Evolutionary conservation across 2,888 invertebrate genomes (phyloP), one percentile per base, ranked within the genome.

Genomic region (Acleris holmiana): DNA sequence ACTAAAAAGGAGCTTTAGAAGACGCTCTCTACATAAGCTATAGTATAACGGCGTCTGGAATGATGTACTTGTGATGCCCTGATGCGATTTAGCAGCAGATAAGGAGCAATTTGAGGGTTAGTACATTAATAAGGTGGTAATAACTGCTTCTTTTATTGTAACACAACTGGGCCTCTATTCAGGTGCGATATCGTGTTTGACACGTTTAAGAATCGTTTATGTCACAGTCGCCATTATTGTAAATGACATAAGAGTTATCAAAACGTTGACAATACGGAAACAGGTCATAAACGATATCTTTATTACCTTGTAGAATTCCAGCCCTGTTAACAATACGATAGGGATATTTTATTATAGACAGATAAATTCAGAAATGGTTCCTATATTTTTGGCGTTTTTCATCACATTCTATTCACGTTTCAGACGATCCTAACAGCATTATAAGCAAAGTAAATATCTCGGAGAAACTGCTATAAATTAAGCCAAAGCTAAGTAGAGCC

Each of bases 1-100:
- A 66, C 63, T 71, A 57, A 73, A 71, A 70, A 69, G 67, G 61
- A 64, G 63, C 68, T 67, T 61, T 69, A 57, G 41, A 68, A 65
- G 73, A 67, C 66, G 69, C 69, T 51, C 66, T 21, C 29, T 44
- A 57, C 18, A 46, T 13, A 18, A 18, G 47, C 18, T 18, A 19
- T 29, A 53, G 3, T 47, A 47, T 17, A 35, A 47, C 13, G 13
- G 35, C 13, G 35, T 35, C 53, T 61, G 35, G 60, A 21, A 53
- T 61, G 53, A 61, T 17, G 47, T 51, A 61, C 47, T 61, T 46
- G 35, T 61, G 60, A 46, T 35, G 1, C 35, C 7, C 29, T 29
- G 8, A 29, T 29, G 19, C n/a, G 15, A 3, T n/a, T 35, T 6
- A 44, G 5, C 4, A 13, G 35, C 35, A n/a, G 35, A 57, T 51